Evolutionary conservation across 2,888 invertebrate genomes (phyloP), one percentile per base, ranked within the genome.

Genomic region (Psylliodes chrysocephalus): DNA sequence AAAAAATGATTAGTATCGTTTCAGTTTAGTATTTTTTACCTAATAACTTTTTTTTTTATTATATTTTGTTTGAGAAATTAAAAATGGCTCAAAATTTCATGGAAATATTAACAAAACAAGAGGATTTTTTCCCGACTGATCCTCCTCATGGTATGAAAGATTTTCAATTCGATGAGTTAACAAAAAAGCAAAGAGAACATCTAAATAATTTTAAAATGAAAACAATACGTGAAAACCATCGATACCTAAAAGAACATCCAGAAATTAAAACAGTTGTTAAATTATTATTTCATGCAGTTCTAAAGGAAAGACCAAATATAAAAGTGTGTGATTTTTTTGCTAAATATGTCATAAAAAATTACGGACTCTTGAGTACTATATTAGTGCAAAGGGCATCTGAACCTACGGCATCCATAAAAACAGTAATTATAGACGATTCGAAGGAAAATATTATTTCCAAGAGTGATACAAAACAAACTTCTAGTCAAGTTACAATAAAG

Each of bases 231-330:
- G 55, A 55, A 1, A 25, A 55, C 30, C 30, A 44, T 1, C 1
- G n/a, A 8, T 55, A 55, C 7, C n/a, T 55, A 25, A 42, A 55
- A 18, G 10, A 28, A 4, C 55, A 55, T 55, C 55, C 55, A 10
- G 55, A 55, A 25, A 30, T 55, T 14, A 44, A 55, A 22, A n/a
- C 17, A n/a, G 18, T 55, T 4, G 30, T 55, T 5, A 55, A 44
- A n/a, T 22, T 44, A 5, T 19, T 55, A 5, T 22, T 44, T 4
- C 14, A 44, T 10, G 55, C 28, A 12, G 55, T 55, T 2, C 0
- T 55, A 30, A 25, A 17, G 18, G 28, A 55, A 64, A 22, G 33
- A 30, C 67, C 69, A 1, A 49, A 28, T 1, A 28, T 49, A 3
- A 28, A 28, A 4, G 17, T 49, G 7, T 15, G 5, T 14, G 28